A percentile compares a stretch with the other conserved stretches of the same genome.
Evolutionary conservation across 2,113 vertebrate genomes (phyloP).

Genomic region (Neodon shergylaensis): DNA sequence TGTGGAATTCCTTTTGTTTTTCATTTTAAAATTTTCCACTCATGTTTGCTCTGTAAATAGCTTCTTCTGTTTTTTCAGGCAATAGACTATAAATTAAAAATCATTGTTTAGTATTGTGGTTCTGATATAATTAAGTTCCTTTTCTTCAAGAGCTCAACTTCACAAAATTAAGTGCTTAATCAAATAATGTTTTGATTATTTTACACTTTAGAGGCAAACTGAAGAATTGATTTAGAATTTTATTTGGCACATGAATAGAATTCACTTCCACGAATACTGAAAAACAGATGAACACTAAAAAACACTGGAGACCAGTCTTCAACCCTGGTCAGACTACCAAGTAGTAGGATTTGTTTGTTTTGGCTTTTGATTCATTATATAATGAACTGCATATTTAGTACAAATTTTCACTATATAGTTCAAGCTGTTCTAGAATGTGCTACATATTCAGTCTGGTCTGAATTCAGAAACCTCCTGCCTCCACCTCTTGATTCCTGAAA

Average conservation of each 20-base stretch:
- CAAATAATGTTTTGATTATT: constrained; percentile 77
- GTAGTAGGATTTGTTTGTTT: neutral
- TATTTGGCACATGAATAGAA: constrained; percentile 75
- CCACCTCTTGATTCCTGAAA: neutral
- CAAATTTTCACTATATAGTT: neutral
- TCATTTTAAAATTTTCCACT: constrained; percentile 62
- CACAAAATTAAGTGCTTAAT: constrained; percentile 75
- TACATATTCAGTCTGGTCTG: neutral
- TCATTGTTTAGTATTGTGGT: constrained; percentile 68
- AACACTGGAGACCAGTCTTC: neutral
- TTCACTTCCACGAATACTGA: constrained; percentile 46
- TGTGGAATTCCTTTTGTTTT: neutral
- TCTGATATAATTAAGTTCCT: constrained; percentile 74
- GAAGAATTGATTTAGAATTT: constrained; percentile 79
- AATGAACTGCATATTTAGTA: neutral
- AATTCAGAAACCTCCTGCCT: neutral
- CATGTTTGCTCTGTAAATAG: neutral
- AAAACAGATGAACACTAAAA: neutral
- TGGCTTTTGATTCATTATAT: neutral
- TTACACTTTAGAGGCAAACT: constrained; percentile 70
- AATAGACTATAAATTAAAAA: constrained; percentile 72
- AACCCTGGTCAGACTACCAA: neutral
- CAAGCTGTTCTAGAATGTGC: neutral
- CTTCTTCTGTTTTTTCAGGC: constrained; percentile 35
- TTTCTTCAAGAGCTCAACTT: constrained; percentile 75